Base-by-base conservation (phyloP, 2,888 invertebrate species). In the Alcis repandata region DNA sequence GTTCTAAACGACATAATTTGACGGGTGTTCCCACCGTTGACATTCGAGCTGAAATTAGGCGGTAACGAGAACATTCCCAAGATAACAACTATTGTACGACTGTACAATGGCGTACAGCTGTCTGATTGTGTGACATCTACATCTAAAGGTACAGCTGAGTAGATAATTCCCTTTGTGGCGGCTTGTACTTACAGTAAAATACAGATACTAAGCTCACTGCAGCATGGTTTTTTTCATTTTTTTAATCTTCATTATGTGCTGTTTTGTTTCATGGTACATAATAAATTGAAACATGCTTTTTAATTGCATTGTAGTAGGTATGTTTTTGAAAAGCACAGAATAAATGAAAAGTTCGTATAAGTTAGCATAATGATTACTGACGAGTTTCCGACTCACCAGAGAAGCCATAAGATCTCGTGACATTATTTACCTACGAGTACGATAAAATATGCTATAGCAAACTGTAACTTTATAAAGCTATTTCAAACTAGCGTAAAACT, bases 121-220 rank as follows among this genome's bases (percentile, higher is more conserved):
- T 83, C 82, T 74, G 69, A 69, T 73, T 70, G 70, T 63, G 59
- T 73, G 77, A 75, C 73, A 72, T 74, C 60, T 70, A 73, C 71
- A 72, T 71, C 64, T 69, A 66, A 74, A 75, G 75, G 80, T 76
- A 82, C 72, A 76, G 63, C 72, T 68, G 69, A 71, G 74, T 71
- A 76, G 76, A 80, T 70, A 77, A 80, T 81, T 79, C 76, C 71
- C 74, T 84, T 83, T 83, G 83, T 81, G 71, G 68, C 65, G 40
- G 60, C 53, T 56, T 73, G 72, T 48, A 33, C 19, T 3, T 49
- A 20, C 32, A 41, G 20, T 45, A 45, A 2, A 20, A 22, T n/a
- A 1, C 60, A 61, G 60, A 48, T 33, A 36, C 32, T 40, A 20
- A 66, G 4, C 8, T 51, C 20, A 13, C 48, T 4, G 13, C n/a